Percentiles rank a stretch among this genome's conserved stretches.
Conservation (phyloP, 1,140 invertebrate species). For the Heliconius congener region DNA sequence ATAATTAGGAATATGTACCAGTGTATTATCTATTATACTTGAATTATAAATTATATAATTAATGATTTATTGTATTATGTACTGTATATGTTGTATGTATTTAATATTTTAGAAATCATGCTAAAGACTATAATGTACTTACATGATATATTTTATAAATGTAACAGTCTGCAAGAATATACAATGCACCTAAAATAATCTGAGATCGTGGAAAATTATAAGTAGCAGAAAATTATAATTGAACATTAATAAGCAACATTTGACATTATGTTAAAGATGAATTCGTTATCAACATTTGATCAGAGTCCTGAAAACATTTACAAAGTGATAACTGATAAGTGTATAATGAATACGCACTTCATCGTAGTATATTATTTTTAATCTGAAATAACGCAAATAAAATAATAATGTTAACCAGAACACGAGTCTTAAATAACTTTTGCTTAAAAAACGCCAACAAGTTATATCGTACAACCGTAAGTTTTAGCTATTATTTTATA, state of each 20-base stretch:
- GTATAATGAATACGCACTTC: neutral
- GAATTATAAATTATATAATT: no score
- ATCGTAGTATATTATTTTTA: neutral
- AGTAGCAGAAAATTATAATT: neutral
- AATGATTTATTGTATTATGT: no score
- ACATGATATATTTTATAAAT: no score
- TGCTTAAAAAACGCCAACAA: constrained; percentile 16
- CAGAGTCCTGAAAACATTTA: neutral
- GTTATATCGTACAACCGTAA: constrained; percentile 27
- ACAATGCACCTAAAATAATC: no score
- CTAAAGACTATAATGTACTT: no score
- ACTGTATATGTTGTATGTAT: no score
- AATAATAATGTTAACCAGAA: constrained; percentile 7
- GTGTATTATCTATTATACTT: no score
- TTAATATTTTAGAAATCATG: no score
- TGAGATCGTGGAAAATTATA: no score
- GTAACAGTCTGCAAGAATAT: no score
- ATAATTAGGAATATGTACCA: neutral
- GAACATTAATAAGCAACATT: neutral
- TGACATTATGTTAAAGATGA: neutral
- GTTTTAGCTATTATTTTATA: constrained; percentile 12
- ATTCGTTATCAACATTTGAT: constrained; percentile 3
- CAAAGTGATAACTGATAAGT: neutral
- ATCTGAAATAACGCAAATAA: neutral
- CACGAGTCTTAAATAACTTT: constrained; percentile 22